A percentile compares a stretch with the other conserved stretches of the same genome.
Evolutionary conservation across 2,888 invertebrate genomes (phyloP).

Genomic region (Acanthococcus lagerstroemiae): DNA sequence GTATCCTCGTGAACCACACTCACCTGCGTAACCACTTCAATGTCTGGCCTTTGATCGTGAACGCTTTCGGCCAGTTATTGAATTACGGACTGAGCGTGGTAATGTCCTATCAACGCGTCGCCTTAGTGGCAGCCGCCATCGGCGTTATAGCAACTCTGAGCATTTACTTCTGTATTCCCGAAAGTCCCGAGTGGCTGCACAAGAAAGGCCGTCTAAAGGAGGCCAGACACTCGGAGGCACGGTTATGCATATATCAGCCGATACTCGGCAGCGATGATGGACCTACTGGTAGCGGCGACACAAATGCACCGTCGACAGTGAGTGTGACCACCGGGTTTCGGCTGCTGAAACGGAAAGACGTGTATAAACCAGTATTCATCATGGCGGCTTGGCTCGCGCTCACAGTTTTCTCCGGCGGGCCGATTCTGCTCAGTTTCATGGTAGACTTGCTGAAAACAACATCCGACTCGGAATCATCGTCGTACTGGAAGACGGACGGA

Average conservation of each 20-base stretch:
- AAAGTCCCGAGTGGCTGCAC: constrained; percentile 49
- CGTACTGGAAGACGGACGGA: no score
- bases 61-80: constrained; percentile 46
- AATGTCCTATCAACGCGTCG: constrained; percentile 41
- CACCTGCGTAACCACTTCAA: constrained; percentile 45
- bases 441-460: not conserved
- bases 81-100: constrained; percentile 47
- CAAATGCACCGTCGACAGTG: not conserved
- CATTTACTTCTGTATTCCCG: constrained; percentile 44
- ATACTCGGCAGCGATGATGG: constrained; percentile 25
- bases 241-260: constrained; percentile 35
- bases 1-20: constrained; percentile 36
- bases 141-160: constrained; percentile 43
- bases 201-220: constrained; percentile 44
- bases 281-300: no score
- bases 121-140: constrained; percentile 39
- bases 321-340: no score
- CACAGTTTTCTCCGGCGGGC: not conserved
- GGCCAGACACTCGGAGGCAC: constrained; percentile 41
- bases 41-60: constrained; percentile 49
- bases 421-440: not conserved
- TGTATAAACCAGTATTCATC: not conserved
- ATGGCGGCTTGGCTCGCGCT: not conserved
- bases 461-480: no score
- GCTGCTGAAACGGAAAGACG: not conserved